Evolutionary conservation across 92 coral and sea anemone species (phyloP), one percentile per base, ranked within the genome.

Genomic region (Scolanthus callimorphus): DNA sequence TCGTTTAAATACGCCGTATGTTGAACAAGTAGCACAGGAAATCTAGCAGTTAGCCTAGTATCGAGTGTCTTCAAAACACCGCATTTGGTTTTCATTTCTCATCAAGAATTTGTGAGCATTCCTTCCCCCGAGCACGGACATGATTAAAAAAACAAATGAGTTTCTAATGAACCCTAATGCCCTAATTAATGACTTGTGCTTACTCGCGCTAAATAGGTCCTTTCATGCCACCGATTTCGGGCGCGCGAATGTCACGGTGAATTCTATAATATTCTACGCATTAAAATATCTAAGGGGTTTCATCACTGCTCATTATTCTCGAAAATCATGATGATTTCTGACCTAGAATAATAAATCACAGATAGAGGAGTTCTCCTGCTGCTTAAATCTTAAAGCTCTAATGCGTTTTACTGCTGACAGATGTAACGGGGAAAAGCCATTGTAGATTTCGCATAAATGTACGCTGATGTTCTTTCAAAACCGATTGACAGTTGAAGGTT

Each of bases 141-240:
- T 63, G 63, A 52, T 80, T 57, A 71, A 69, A 66, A 39, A 62
- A 61, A 38, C 81, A 76, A 76, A 75, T 71, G 85, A 61, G 73
- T 55, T 49, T 46, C 63, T 79, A 85, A 86, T 86, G 78, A 81
- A 65, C 60, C 52, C 44, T 86, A 81, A 81, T 81, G 70, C 65
- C 57, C 84, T 86, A 86, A 86, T 86, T 86, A 86, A 81, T 64
- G 62, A 73, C 62, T 39, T 70, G 84, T 70, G 75, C 67, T 59
- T 77, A 63, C 31, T 13, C 46, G 34, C 1, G 39, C 45, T 54
- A 19, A 41, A 38, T 20, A 27, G 38, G 34, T 59, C 74, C 44
- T 66, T 53, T 66, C 62, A 66, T 13, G 74, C 55, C 61, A 38
- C 22, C 17, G 52, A 46, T 34, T 34, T 34, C 49, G 20, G 21